phyloP scores from a whole-genome alignment of 53 echinoderm and acorn worm genomes.

The Stichopus horrens region DNA sequence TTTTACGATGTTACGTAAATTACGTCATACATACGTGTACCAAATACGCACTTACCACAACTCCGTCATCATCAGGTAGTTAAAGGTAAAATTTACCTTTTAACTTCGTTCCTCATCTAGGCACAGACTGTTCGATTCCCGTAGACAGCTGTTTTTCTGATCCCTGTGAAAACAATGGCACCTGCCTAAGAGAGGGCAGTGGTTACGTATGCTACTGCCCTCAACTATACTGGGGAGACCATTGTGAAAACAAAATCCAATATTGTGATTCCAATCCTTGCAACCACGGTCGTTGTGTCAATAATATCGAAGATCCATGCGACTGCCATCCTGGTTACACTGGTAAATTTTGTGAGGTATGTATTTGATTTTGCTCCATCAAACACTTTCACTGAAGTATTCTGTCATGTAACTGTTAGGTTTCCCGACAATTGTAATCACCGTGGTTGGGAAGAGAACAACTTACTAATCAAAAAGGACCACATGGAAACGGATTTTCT shows the following conservation, averaged over 20 bases:
- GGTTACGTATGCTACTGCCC: neutral
- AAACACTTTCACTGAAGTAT: neutral
- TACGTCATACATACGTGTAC: too few relatives aligned
- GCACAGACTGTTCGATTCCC: neutral
- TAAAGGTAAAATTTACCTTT: too few relatives aligned
- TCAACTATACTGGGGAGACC: neutral
- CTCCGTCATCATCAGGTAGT: too few relatives aligned
- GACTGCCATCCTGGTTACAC: neutral
- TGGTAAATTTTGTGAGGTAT: neutral
- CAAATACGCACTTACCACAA: too few relatives aligned
- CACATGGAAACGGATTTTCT: too few relatives aligned
- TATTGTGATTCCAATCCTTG: neutral
- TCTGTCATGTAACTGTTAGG: too few relatives aligned
- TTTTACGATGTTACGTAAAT: too few relatives aligned
- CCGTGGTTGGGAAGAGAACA: too few relatives aligned
- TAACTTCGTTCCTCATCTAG: neutral
- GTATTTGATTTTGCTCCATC: neutral
- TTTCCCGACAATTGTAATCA: too few relatives aligned
- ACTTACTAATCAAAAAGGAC: too few relatives aligned
- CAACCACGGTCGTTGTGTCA: neutral
- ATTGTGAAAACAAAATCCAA: neutral
- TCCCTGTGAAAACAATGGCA: neutral
- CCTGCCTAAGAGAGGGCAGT: neutral
- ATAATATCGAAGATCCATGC: neutral
- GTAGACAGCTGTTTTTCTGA: neutral